Percentiles rank a stretch among this genome's conserved stretches.
Evolutionary conservation across 1,140 invertebrate genomes (phyloP).

Genomic region (Panonychus citri): DNA sequence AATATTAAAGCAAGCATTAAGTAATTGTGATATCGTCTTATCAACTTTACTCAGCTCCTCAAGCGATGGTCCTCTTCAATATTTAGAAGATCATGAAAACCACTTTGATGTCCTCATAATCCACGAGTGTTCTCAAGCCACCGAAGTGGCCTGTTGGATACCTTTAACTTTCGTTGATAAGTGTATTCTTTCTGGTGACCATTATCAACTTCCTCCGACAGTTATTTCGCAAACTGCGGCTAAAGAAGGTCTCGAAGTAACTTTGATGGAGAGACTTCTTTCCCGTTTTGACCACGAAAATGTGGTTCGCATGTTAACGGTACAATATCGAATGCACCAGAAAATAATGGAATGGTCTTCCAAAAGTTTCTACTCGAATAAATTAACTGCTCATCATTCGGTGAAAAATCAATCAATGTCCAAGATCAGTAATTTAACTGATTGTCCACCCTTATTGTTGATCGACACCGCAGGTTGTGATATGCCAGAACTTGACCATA

Average conservation of each 20-base stretch:
- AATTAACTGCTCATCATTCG: constrained; percentile 41
- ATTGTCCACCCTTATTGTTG: neutral
- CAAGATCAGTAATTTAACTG: constrained; percentile 29
- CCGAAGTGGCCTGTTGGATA: neutral
- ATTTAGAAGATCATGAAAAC: neutral
- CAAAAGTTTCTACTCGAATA: neutral
- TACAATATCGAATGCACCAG: constrained; percentile 84
- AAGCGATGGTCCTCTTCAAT: neutral
- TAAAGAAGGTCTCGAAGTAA: constrained; percentile 48
- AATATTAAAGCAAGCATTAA: constrained; percentile 24
- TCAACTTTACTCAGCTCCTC: neutral
- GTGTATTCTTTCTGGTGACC: constrained; percentile 80
- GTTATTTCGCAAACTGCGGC: constrained; percentile 46
- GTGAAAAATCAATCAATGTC: constrained; percentile 27
- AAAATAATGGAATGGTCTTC: constrained; percentile 36
- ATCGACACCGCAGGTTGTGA: constrained; percentile 33
- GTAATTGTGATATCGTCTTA: neutral
- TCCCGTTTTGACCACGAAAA: constrained; percentile 15
- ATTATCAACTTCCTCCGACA: constrained; percentile 69
- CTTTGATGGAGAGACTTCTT: constrained; percentile 50
- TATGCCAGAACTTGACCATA: constrained; percentile 17
- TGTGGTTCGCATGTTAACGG: constrained; percentile 31
- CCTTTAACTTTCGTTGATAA: constrained; percentile 21
- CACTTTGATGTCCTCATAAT: neutral
- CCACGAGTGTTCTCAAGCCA: neutral